Evolutionary conservation across 2,888 invertebrate species (phyloP).

Genomic region (Leptinotarsa tumamoca): DNA sequence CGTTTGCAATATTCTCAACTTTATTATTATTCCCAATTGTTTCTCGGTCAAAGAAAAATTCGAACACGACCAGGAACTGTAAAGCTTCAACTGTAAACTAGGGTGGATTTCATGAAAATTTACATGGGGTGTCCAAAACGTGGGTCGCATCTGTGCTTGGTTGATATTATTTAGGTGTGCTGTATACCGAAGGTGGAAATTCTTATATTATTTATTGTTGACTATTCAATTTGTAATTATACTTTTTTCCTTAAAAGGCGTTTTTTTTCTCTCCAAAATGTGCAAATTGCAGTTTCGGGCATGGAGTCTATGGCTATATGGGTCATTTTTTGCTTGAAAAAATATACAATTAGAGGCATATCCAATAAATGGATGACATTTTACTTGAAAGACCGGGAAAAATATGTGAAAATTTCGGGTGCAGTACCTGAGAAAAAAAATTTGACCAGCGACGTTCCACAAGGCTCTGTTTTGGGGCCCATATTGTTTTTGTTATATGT

Average conservation of each 20-base stretch:
- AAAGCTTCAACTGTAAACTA: too few species aligned
- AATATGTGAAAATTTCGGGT: background rate
- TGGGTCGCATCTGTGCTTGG: background rate
- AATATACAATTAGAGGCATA: too few species aligned
- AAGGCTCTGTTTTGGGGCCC: background rate
- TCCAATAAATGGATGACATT: background rate
- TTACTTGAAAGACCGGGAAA: background rate
- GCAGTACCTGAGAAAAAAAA: background rate
- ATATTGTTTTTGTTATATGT: background rate
- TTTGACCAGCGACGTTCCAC: background rate
- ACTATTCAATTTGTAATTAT: constrained; percentile 11
- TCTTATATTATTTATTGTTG: constrained; percentile 19
- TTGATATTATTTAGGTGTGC: constrained; percentile 3
- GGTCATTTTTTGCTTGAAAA: too few species aligned
- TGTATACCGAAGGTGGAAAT: constrained; percentile 11
- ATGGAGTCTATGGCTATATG: too few species aligned
- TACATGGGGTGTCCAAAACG: background rate
- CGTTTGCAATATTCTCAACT: too few species aligned
- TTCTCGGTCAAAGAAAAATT: too few species aligned
- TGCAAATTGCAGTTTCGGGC: too few species aligned
- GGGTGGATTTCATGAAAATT: background rate
- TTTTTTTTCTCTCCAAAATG: background rate
- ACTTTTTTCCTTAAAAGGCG: constrained; percentile 2
- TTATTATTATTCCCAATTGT: too few species aligned
- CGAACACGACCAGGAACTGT: too few species aligned